A percentile compares a stretch with the other conserved stretches of the same genome.
Evolutionary conservation across 2,797 vertebrate genomes (phyloP).

Genomic region (Sternotherus odoratus): DNA sequence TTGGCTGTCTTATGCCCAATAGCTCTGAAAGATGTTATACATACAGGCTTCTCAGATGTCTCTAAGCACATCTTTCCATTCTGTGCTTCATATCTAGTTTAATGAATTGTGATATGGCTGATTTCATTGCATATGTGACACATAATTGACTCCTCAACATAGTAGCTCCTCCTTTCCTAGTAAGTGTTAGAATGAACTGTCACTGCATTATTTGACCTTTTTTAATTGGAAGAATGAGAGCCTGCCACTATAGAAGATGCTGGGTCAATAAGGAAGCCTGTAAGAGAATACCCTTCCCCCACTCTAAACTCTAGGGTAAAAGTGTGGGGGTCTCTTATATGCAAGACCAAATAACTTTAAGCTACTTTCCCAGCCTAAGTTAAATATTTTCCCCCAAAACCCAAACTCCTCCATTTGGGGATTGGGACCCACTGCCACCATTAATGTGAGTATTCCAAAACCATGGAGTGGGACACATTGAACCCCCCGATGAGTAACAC

Average conservation of each 20-base stretch:
- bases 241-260: neutral
- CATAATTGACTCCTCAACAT: slow-evolving; percentile 56
- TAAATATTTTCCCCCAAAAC: no score
- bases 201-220: slow-evolving; percentile 48
- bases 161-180: slow-evolving; percentile 8
- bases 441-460: no score
- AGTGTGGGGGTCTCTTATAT: no score
- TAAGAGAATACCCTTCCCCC: no score
- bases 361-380: no score
- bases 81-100: slow-evolving; percentile 33
- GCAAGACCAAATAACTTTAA: no score
- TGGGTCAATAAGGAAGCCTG: neutral
- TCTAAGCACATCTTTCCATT: neutral
- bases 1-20: neutral
- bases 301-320: no score
- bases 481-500: no score
- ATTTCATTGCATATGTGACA: slow-evolving; percentile 51
- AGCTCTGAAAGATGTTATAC: slow-evolving; percentile 17
- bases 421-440: no score
- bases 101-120: slow-evolving; percentile 27
- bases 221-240: neutral
- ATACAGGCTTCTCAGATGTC: neutral
- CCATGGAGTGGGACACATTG: no score
- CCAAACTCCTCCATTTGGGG: no score
- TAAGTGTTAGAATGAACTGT: slow-evolving; percentile 52